Evolutionary conservation across 2,888 invertebrate species (phyloP), one percentile per base, ranked within the genome.

Genomic region (Sympetrum striolatum): DNA sequence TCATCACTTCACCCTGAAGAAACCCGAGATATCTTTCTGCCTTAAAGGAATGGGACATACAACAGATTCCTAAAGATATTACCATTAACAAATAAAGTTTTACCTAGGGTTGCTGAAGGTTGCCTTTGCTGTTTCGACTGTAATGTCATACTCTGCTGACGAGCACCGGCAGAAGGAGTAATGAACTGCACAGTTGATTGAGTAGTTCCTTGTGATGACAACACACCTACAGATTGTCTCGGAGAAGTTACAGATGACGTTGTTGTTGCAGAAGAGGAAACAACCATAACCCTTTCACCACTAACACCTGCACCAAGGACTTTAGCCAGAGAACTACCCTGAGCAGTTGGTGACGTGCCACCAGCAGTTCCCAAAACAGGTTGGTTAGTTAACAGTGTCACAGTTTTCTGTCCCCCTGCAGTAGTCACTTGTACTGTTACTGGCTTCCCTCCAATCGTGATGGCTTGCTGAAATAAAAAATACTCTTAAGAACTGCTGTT

Each of bases 371-470:
- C 90, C 18, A 81, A n/a, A 3, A 91, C 81, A 14, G 90, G 90
- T 14, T 91, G 80, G n/a, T 81, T 92, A 35, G 93, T 95, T 90
- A 96, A 95, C 44, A 96, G 94, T 0, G 96, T 96, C 0, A 96
- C 95, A 0, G 96, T 96, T 93, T 96, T 96, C 86, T 94, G 94
- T 37, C 95, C 95, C 73, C 94, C 92, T 91, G 94, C 94, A 35
- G 95, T 95, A 25, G 96, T 90, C 95, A 96, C 96, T 93, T 96
- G 96, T 79, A 97, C 95, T 0, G 96, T 96, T 2, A 97, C 96
- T 31, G 96, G 96, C 93, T 97, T 96, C 0, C 96, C 96, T 12
- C 96, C 96, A 91, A 96, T 95, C 91, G 96, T 96, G 44, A 96
- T 95, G 39, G 96, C 95, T 93, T 96, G 96, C 94, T 95, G 93